Base-by-base conservation (phyloP, 2,888 invertebrate genomes). In the Cataglyphis altisquamis region DNA sequence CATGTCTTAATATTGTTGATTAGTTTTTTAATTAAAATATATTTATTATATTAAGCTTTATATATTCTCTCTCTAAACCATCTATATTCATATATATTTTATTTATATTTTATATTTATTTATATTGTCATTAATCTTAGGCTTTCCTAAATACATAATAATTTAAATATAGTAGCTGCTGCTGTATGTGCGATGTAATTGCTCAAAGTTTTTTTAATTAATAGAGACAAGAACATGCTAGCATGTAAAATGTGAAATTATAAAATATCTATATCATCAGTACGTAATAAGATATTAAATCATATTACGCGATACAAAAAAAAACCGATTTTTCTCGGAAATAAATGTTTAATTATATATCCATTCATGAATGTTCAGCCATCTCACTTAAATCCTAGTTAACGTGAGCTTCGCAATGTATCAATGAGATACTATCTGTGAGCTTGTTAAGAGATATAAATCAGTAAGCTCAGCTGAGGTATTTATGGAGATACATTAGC, bases 401-500 rank as follows among this genome's bases (percentile, higher is more conserved):
- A 80, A 80, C 72, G 78, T 80, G 78, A 80, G 78, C 60, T 36
- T 60, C 18, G 78, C 78, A 72, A 80, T 80, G 72, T 80, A 80
- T 80, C 78, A 80, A 80, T 80, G 72, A 70, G 78, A 80, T 72
- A 72, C 57, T 72, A 80, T 80, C 78, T 72, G 36, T 45, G n/a
- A 45, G 72, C 78, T 80, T 80, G 78, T 80, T 80, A 80, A 80
- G 72, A 70, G 78, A 80, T 80, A 80, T 80, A 80, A 80, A 80
- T 80, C 78, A 80, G 78, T 60, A 55, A 45, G 36, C 57, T 72
- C 25, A 45, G 57, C 25, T 72, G 78, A 80, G 78, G 41, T 80
- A 80, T 80, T 80, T 80, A 80, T 80, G 78, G 78, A 80, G 78
- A 80, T 80, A 72, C 78, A 80, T 80, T 80, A 80, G 78, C 70